Evolutionary conservation across 2,113 vertebrate species (phyloP).

Genomic region (Caranx ignobilis): DNA sequence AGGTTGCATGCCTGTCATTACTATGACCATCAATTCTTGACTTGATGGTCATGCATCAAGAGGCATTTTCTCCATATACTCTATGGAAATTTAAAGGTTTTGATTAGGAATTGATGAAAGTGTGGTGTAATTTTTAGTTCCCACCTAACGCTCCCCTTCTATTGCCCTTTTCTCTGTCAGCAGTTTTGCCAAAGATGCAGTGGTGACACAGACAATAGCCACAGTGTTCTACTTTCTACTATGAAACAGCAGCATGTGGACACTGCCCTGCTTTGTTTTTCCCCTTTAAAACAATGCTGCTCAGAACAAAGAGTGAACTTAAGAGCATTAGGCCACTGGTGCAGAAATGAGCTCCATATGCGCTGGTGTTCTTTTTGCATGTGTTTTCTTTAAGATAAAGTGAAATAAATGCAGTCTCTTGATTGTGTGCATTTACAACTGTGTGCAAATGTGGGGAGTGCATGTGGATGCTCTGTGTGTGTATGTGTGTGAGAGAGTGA

Average conservation of each 20-base stretch:
- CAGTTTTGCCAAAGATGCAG: slow-evolving; percentile 53
- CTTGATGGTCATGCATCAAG: background rate
- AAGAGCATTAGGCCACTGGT: slow-evolving; percentile 73
- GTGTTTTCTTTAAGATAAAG: slow-evolving; percentile 64
- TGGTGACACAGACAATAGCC: slow-evolving; percentile 69
- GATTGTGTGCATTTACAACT: slow-evolving; percentile 39
- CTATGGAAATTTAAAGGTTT: background rate
- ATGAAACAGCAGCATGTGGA: slow-evolving; percentile 50
- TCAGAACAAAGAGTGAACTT: slow-evolving; percentile 72
- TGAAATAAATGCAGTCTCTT: slow-evolving; percentile 26
- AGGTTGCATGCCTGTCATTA: background rate
- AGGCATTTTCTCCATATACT: background rate
- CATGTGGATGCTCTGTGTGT: slow-evolving; percentile 8
- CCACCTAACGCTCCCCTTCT: slow-evolving; percentile 8
- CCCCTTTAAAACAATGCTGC: slow-evolving; percentile 74
- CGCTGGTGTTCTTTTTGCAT: slow-evolving; percentile 44
- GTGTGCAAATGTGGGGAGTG: slow-evolving; percentile 9
- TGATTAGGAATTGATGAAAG: background rate
- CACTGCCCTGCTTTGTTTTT: slow-evolving; percentile 67
- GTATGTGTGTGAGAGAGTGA: background rate
- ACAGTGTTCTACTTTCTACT: slow-evolving; percentile 68
- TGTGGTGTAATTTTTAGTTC: slow-evolving; percentile 19
- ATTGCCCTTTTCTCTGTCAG: slow-evolving; percentile 46
- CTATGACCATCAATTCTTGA: background rate
- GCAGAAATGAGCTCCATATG: slow-evolving; percentile 73